Base-by-base conservation (phyloP, 2,888 invertebrate genomes). In the Opisthograptis luteolata region DNA sequence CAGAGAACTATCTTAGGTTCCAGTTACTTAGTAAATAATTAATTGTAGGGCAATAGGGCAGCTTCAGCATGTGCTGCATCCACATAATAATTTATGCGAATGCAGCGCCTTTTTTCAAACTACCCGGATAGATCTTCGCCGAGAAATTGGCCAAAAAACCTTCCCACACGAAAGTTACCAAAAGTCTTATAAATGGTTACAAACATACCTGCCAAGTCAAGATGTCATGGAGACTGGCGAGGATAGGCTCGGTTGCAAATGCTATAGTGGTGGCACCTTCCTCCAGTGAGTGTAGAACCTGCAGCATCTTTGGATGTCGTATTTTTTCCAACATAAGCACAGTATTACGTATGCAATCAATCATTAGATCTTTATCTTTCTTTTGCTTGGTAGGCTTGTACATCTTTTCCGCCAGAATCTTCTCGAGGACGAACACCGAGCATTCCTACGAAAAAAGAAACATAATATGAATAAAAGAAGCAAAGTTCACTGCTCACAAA, bases 381-480 rank as follows among this genome's bases (percentile, higher is more conserved):
- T 49, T 49, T 15, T 49, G 37, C 78, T 97, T 96, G 66, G 97
- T 96, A 2, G 97, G 97, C 73, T 97, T 98, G 88, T 96, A 97
- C 28, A 98, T 88, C 78, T 98, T 98, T 73, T 98, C 98, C 0
- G 96, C 97, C 45, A 95, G 94, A 59, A 96, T 94, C 81, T 98
- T 98, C 84, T 98, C 98, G 81, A 98, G 98, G 46, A 98, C 92
- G 87, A 98, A 98, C 58, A 98, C 95, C 0, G 98, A 98, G 57
- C 96, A 97, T 86, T 97, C 97, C 98, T 98, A 92, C 0, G 51
- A 37, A 37, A 43, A 49, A 44, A 46, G 27, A 25, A 42, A 45
- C n/a, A n/a, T n/a, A 31, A 3, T 2, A 25, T 0, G 4, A 2
- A 10, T 25, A 1, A n/a, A n/a, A n/a, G n/a, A n/a, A 25, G 3